Evolutionary conservation across 1,140 invertebrate species (phyloP), one percentile per base, ranked within the genome.

Genomic region (Medauroidea extradentata): DNA sequence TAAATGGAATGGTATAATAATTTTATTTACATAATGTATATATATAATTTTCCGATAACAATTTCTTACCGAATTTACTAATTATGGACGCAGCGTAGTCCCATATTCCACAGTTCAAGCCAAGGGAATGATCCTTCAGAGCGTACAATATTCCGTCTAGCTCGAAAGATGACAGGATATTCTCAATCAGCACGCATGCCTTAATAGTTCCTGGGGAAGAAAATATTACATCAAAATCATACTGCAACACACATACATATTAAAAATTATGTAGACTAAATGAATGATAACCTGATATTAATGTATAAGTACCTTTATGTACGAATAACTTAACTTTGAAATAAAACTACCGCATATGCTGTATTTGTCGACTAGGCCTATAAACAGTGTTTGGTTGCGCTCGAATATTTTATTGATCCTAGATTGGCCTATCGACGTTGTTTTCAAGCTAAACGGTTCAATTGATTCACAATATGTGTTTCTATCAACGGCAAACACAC

Each of bases 31-130:
- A n/a, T n/a, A n/a, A n/a, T n/a, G n/a, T n/a, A n/a, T n/a, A n/a
- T n/a, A n/a, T n/a, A n/a, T n/a, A n/a, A n/a, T n/a, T n/a, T n/a
- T n/a, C n/a, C n/a, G n/a, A n/a, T n/a, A n/a, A n/a, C n/a, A n/a
- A n/a, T 48, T 67, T 53, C 62, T 74, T 74, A 80, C 83, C 83
- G 76, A 86, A 85, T 73, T 85, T 86, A 24, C 79, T 78, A 61
- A 89, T 85, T 57, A 88, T 85, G 7, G 85, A 87, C 5, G 86
- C 86, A 58, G 83, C 81, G 67, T 89, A 89, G 71, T 89, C 86
- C 86, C 86, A 89, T 61, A 88, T 86, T 4, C 87, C 86, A 75
- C 86, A 89, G 66, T 88, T 89, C 0, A 89, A 73, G 18, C 87
- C 87, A 24, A 86, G 70, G 16, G 84, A 85, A 74, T 88, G 84